Conservation (phyloP, 2,797 vertebrate genomes). For the Pseudotriccus pelzelni region DNA sequence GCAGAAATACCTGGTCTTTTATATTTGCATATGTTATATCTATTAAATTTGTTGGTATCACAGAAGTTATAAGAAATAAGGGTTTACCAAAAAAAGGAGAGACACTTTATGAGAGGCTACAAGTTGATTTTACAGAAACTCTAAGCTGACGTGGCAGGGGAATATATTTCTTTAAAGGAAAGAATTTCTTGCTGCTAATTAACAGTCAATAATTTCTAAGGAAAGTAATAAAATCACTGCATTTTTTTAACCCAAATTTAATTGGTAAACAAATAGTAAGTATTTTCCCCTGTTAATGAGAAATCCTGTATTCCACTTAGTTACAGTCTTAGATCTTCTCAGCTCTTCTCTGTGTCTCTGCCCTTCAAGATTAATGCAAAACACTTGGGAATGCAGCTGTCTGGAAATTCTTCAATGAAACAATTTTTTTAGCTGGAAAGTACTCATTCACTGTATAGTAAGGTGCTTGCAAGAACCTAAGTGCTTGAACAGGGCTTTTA, state of each 20-base stretch:
- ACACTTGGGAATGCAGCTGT: not conserved
- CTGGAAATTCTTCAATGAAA: not conserved
- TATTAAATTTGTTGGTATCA: not conserved
- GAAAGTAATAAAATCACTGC: not conserved
- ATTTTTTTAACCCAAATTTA: not conserved
- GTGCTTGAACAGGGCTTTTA: not conserved
- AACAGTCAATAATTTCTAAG: not conserved
- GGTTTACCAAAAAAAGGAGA: not conserved
- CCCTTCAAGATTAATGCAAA: not conserved
- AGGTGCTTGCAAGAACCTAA: not conserved
- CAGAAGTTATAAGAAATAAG: not conserved
- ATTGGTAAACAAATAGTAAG: not conserved
- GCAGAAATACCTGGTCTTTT: not conserved
- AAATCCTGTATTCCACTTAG: not conserved
- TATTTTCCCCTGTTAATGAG: not conserved
- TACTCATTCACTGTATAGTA: not conserved
- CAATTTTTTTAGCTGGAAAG: not conserved
- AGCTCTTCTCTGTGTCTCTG: not conserved
- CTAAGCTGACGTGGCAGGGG: not conserved
- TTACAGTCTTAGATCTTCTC: not conserved
- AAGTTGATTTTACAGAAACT: not conserved
- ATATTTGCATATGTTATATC: not conserved
- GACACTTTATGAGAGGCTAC: not conserved
- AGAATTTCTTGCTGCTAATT: not conserved
- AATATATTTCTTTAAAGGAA: not conserved